These are phyloP conservation scores for Rhabdomys pumilio DNA, from an alignment of 2,797 vertebrate genomes.

Conservation along the genomic window DNA sequence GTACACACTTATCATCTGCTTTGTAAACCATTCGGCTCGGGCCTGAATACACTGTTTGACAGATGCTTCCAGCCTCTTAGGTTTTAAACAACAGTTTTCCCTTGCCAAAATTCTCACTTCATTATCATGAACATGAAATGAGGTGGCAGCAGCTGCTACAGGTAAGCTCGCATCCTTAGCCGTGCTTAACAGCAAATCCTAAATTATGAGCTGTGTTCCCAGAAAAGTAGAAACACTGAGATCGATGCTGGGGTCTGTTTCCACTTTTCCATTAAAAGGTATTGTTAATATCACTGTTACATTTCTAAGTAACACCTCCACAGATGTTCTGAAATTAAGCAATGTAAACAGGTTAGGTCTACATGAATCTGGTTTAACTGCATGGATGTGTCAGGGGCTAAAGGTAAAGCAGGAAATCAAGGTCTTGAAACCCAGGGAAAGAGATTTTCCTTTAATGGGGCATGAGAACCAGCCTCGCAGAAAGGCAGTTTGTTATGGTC, in stretches of 20 bases:
- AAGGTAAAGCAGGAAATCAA: conserved; percentile 4
- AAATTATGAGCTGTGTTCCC: conserved; percentile 41
- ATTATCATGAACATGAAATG: conserved; percentile 69
- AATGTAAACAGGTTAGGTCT: conserved; percentile 9
- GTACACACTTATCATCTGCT: conserved; percentile 80
- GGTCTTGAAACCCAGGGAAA: not conserved
- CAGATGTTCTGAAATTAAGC: not conserved
- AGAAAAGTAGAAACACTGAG: conserved; percentile 30
- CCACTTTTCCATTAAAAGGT: conserved; percentile 47
- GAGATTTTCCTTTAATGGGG: not conserved
- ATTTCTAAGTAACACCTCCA: conserved; percentile 43
- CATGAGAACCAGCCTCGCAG: not conserved
- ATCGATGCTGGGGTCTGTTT: conserved; percentile 1
- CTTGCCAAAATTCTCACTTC: conserved; percentile 76
- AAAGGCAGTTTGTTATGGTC: conserved; percentile 15
- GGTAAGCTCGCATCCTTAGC: conserved; percentile 73
- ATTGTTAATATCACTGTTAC: conserved; percentile 35
- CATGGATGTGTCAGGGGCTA: not conserved
- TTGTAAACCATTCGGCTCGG: conserved; percentile 75
- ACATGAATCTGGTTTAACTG: not conserved
- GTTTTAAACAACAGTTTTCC: conserved; percentile 80
- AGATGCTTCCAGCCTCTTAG: conserved; percentile 77
- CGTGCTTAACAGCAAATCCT: not conserved
- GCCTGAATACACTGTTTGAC: conserved; percentile 81
- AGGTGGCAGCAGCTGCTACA: conserved; percentile 74